phyloP scores from a whole-genome alignment of 1,140 invertebrate genomes.

The Papilio machaon region DNA sequence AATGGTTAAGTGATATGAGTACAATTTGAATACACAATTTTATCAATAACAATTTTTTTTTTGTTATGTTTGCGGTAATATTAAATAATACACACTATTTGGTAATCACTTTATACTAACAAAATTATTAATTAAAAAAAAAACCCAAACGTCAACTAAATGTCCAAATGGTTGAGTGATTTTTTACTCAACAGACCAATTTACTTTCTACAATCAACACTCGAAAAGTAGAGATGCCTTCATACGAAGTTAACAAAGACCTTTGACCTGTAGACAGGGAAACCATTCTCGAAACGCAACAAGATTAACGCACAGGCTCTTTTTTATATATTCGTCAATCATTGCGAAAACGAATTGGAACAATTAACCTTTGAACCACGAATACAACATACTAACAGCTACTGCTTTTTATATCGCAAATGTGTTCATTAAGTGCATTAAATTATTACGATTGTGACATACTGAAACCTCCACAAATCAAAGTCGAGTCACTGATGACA shows the following conservation, averaged over 20 bases:
- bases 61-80: too few species aligned
- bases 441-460: slow-evolving; percentile 20
- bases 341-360: slow-evolving; percentile 20
- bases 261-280: slow-evolving; percentile 1
- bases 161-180: slow-evolving; percentile 4
- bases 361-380: slow-evolving; percentile 29
- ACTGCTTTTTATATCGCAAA: slow-evolving; percentile 8
- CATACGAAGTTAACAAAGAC: not conserved
- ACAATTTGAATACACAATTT: too few species aligned
- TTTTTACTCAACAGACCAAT: not conserved
- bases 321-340: slow-evolving; percentile 20
- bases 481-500: not conserved
- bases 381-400: not conserved
- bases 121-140: not conserved
- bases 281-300: not conserved
- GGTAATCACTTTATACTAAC: too few species aligned
- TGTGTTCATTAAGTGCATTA: slow-evolving; percentile 5
- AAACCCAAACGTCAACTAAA: not conserved
- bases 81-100: too few species aligned
- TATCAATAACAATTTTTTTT: too few species aligned
- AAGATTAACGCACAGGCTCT: not conserved
- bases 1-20: too few species aligned
- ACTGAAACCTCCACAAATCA: not conserved
- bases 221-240: not conserved
- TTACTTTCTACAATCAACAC: slow-evolving; percentile 18